Base-by-base conservation (phyloP, 2,797 vertebrate genomes). In the Atherinosoma microstoma region DNA sequence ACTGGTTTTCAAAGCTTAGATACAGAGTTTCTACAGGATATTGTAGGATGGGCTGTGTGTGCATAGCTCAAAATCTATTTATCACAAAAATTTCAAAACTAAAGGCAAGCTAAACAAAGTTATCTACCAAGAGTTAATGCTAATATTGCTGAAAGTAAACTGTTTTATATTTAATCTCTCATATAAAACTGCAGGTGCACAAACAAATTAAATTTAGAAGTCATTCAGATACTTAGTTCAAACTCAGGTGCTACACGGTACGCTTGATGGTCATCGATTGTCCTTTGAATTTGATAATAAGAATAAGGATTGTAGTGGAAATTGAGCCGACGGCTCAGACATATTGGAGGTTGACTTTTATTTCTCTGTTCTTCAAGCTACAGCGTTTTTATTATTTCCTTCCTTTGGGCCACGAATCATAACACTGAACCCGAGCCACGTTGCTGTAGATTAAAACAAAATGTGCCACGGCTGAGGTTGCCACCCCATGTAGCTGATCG, bases 381-480 rank as follows among this genome's bases (percentile, higher is more conserved):
- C 29, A 36, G 29, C n/a, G 0, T 27, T 79, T 40, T 78, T 2
- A 60, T 80, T 68, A 61, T 67, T 82, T 79, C 47, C 76, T 65
- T 68, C 32, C 62, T 67, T 11, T 3, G 16, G 58, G 47, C 64
- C 8, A 45, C 38, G 51, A 84, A 53, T 79, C 79, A 51, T 16
- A 80, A 75, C 27, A 16, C 45, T 54, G 61, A 64, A 71, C 36
- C 36, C 11, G 61, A 62, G 61, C 57, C 47, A 40, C 13, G 30
- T 1, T 12, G 64, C 59, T 53, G 73, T 66, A 79, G 58, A 88
- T 85, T 87, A 78, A 86, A 84, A 76, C 9, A 4, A 80, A 85
- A 80, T 34, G 77, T 49, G 63, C 30, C 9, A 1, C 51, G 6
- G 22, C 35, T 10, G 24, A 70, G 42, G 65, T 57, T 69, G 58